Conservation (phyloP, 2,797 vertebrate genomes). For the Allobates femoralis region DNA sequence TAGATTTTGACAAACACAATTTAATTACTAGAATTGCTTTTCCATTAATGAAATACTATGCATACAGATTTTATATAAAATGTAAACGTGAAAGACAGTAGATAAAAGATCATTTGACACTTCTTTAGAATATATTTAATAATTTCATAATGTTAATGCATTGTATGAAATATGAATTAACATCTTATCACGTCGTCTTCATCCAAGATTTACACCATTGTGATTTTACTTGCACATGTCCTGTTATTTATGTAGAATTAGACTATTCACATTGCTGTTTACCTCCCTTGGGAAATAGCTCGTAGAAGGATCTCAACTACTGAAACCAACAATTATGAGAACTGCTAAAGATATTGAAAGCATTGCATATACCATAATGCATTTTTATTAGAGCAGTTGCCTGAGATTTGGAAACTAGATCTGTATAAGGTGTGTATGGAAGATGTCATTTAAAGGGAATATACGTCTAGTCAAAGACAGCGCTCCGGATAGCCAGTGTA, state of each 20-base stretch:
- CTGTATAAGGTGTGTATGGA: too few relatives aligned
- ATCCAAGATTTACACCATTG: background rate
- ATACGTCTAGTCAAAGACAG: too few relatives aligned
- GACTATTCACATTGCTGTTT: background rate
- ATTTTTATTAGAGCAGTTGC: too few relatives aligned
- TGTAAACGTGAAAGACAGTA: background rate
- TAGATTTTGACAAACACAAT: background rate
- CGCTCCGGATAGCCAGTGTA: too few relatives aligned
- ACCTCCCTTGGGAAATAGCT: background rate
- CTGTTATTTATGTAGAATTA: background rate
- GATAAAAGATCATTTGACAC: background rate
- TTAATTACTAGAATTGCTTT: background rate
- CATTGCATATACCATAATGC: background rate
- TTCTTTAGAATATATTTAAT: background rate
- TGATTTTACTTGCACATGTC: background rate
- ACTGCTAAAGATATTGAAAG: too few relatives aligned
- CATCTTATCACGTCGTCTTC: background rate
- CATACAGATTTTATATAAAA: background rate
- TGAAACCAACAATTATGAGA: background rate
- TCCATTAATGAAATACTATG: background rate
- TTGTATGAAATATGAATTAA: background rate
- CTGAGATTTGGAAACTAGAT: too few relatives aligned
- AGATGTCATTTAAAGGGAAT: too few relatives aligned
- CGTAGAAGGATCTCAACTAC: background rate
- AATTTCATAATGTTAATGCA: too few relatives aligned